A percentile compares a stretch with the other conserved stretches of the same genome.
These are phyloP conservation scores for Ophion ellenae DNA, from an alignment of 2,888 invertebrate species.

Conservation along the genomic window DNA sequence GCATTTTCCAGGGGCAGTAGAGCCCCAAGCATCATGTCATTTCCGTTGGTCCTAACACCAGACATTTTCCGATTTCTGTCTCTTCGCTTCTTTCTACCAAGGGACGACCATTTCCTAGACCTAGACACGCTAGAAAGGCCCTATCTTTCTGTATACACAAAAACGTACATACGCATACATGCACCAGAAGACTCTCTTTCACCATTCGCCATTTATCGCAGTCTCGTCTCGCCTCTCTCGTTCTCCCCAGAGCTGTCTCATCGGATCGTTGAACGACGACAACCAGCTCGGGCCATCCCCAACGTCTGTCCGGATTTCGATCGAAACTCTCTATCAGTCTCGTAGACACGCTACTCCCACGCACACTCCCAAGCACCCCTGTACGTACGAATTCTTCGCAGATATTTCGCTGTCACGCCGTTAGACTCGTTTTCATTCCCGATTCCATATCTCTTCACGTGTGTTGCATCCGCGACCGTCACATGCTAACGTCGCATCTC, in stretches of 20 bases:
- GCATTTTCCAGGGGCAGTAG: neutral
- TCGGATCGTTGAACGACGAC: slow-evolving; percentile 58
- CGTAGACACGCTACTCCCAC: neutral
- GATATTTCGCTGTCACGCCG: slow-evolving; percentile 58
- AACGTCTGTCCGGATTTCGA: slow-evolving; percentile 59
- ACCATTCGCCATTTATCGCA: slow-evolving; percentile 60
- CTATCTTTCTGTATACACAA: slow-evolving; percentile 9
- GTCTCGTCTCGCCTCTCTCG: slow-evolving; percentile 52
- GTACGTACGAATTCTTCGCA: slow-evolving; percentile 15
- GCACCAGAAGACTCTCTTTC: slow-evolving; percentile 43
- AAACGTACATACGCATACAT: neutral
- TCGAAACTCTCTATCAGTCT: slow-evolving; percentile 34
- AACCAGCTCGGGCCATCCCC: slow-evolving; percentile 45
- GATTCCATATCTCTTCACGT: slow-evolving; percentile 21
- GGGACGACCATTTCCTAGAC: slow-evolving; percentile 48
- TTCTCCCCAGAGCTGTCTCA: slow-evolving; percentile 45
- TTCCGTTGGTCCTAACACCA: slow-evolving; percentile 32
- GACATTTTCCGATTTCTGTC: neutral
- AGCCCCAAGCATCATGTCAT: slow-evolving; percentile 30
- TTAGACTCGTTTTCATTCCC: slow-evolving; percentile 46
- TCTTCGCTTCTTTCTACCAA: slow-evolving; percentile 7
- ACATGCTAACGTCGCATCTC: slow-evolving; percentile 8
- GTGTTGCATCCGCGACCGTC: slow-evolving; percentile 1
- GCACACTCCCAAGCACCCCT: neutral
- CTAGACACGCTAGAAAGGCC: slow-evolving; percentile 46